Conservation (phyloP, 2,888 invertebrate species). For the Ophion obscuratus region DNA sequence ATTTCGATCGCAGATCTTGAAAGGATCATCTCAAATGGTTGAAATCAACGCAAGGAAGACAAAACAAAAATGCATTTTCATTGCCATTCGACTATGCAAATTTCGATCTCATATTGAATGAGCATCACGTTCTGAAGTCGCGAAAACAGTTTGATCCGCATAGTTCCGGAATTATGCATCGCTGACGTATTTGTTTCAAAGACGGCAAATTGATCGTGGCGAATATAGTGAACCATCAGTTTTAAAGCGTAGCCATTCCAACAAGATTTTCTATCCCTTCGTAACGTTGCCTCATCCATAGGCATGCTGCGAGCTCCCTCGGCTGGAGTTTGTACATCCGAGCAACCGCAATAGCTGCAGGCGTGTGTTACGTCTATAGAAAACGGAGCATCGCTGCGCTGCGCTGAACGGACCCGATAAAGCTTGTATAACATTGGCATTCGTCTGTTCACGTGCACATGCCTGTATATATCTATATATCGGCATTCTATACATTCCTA, state of each 20-base stretch:
- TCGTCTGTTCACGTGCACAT: conserved; percentile 15
- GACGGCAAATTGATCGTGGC: conserved; percentile 1
- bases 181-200: background rate
- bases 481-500: conserved; percentile 37
- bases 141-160: background rate
- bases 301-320: conserved; percentile 14
- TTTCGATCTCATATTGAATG: no score
- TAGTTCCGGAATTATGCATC: background rate
- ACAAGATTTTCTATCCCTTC: conserved; percentile 1
- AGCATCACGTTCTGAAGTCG: background rate
- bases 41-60: no score
- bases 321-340: conserved; percentile 39
- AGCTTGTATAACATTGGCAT: conserved; percentile 52
- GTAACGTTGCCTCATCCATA: conserved; percentile 26
- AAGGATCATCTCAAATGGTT: no score
- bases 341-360: conserved; percentile 42
- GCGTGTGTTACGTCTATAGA: conserved; percentile 29
- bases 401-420: conserved; percentile 48
- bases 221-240: conserved; percentile 8
- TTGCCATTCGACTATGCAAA: no score
- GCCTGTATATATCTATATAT: conserved; percentile 15
- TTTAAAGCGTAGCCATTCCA: conserved; percentile 9
- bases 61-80: no score
- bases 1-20: no score
- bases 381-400: conserved; percentile 37